Evolutionary conservation across 2,797 vertebrate species (phyloP).

Genomic region (Gymnocypris eckloni): DNA sequence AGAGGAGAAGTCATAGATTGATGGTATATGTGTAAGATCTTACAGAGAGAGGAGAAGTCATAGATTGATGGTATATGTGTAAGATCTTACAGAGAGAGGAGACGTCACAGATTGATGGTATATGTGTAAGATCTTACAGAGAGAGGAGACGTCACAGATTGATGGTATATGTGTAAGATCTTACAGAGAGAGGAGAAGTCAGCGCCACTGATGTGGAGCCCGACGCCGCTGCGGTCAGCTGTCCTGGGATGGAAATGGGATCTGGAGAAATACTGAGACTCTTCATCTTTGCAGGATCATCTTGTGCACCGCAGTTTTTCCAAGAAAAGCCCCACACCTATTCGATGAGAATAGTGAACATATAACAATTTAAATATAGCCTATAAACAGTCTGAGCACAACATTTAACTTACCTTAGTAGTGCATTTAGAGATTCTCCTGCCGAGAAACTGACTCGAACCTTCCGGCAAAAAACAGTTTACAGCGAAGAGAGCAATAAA

Average conservation of each 20-base stretch:
- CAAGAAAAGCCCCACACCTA: conserved; percentile 75
- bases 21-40: too few species aligned
- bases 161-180: conserved; percentile 41
- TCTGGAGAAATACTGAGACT: conserved; percentile 74
- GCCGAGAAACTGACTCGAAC: neutral
- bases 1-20: too few species aligned
- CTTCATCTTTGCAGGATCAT: conserved; percentile 74
- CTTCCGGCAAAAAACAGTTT: conserved; percentile 7
- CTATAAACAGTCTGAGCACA: neutral
- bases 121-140: too few species aligned
- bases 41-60: too few species aligned
- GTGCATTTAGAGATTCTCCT: conserved; percentile 6
- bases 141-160: too few species aligned
- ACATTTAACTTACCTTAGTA: conserved; percentile 41
- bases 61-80: too few species aligned
- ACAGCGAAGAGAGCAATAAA: conserved; percentile 1
- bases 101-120: neutral
- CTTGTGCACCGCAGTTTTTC: conserved; percentile 76
- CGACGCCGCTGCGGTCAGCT: conserved; percentile 71
- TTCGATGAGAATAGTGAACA: neutral
- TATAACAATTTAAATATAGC: neutral
- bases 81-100: too few species aligned
- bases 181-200: conserved; percentile 73
- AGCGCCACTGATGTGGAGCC: conserved; percentile 71
- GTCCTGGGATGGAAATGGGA: conserved; percentile 77